These are phyloP conservation scores for Malacoctenus gilli DNA, from an alignment of 2,797 vertebrate species.

Conservation along the genomic window DNA sequence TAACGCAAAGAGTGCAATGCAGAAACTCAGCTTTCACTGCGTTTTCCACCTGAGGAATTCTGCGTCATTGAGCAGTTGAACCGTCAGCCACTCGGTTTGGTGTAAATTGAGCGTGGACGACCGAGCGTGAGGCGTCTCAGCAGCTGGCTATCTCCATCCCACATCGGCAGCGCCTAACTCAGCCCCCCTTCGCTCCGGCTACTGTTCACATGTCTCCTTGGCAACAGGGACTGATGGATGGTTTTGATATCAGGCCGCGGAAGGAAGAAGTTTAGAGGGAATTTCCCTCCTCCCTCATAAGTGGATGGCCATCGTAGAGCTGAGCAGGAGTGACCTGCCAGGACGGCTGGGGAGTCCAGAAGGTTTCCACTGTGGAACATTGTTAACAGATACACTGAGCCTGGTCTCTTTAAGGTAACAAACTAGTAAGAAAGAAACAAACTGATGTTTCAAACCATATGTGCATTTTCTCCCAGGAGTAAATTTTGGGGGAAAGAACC, in stretches of 20 bases:
- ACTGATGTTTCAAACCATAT: too few species aligned
- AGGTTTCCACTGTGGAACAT: neutral
- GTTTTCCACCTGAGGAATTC: too few species aligned
- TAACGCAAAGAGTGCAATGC: neutral
- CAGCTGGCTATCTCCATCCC: neutral
- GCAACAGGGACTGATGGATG: slow-evolving; percentile 5
- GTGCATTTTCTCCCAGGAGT: too few species aligned
- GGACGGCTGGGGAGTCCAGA: neutral
- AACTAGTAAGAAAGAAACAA: too few species aligned
- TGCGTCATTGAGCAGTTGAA: neutral
- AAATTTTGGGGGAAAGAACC: too few species aligned
- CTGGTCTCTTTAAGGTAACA: too few species aligned
- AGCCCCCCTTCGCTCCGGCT: slow-evolving; percentile 22
- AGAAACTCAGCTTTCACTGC: too few species aligned
- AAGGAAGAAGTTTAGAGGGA: slow-evolving; percentile 9
- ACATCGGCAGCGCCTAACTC: slow-evolving; percentile 29
- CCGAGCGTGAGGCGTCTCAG: neutral
- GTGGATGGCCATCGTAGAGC: slow-evolving; percentile 10
- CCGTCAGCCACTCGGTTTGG: neutral
- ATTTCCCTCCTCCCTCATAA: slow-evolving; percentile 12
- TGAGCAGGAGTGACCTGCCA: neutral
- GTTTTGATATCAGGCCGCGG: slow-evolving; percentile 31
- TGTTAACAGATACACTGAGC: neutral
- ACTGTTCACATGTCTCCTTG: slow-evolving; percentile 29
- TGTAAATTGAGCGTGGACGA: slow-evolving; percentile 8